Evolutionary conservation across 1,140 invertebrate species (phyloP), one percentile per base, ranked within the genome.

Genomic region (Eubasilissa regina): DNA sequence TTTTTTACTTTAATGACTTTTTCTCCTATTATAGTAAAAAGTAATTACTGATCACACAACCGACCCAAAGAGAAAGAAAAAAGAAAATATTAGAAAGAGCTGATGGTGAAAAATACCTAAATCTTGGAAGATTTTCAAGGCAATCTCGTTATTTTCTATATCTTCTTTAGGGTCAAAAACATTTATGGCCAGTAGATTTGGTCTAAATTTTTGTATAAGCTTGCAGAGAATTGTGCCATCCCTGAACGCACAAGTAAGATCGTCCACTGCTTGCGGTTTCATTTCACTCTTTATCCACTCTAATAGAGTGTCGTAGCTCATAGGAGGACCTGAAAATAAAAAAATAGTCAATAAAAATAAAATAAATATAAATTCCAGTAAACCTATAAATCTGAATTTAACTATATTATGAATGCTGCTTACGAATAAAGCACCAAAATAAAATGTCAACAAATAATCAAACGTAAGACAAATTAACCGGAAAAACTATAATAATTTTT

Each of bases 171-270:
- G n/a, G 47, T 17, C 47, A 43, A 47, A 68, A 13, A 17, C n/a
- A n/a, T n/a, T 45, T 11, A 8, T 47, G 43, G 15, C 3, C 12
- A 74, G 10, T 43, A 74, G 15, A 9, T 53, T 35, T 3, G 55
- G 55, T 12, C 47, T 7, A 58, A 35, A 55, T 12, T 74, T 74
- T 13, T 53, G 15, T 15, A 58, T 9, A 25, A 74, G 53, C 13
- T 43, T 55, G 55, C 70, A 74, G 19, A 74, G 43, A n/a, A 53
- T 74, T 10, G 48, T 55, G 1, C 55, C 55, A 9, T 53, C 48
- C 35, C 55, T 17, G 51, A 74, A 74, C 10, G 48, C 53, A 45
- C 10, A 17, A n/a, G 19, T 44, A 6, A 68, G n/a, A 47, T 68
- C 43, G 0, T 68, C 64, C 0, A 68, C 64, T 0, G 35, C 12